Evolutionary conservation across 2,888 invertebrate species (phyloP), one percentile per base, ranked within the genome.

Genomic region (Physocephala rufipes): DNA sequence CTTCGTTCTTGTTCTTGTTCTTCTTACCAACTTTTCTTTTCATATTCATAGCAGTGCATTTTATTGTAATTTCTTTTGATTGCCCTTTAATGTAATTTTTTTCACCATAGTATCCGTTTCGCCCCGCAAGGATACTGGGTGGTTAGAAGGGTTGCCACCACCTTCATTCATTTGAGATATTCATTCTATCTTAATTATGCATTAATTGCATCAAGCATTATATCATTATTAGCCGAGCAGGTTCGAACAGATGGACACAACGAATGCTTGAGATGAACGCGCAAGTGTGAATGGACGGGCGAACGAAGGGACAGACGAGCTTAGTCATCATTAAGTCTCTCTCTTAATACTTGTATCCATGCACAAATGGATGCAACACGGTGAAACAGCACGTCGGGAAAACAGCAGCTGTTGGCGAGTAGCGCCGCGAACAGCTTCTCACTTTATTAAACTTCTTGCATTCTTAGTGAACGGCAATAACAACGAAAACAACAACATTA

Each of bases 141-240:
- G n/a, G n/a, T n/a, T n/a, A n/a, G n/a, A n/a, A n/a, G n/a, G n/a
- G n/a, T n/a, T n/a, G n/a, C n/a, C n/a, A n/a, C n/a, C n/a, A n/a
- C n/a, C n/a, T n/a, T n/a, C n/a, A n/a, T n/a, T n/a, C n/a, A n/a
- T n/a, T n/a, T n/a, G n/a, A n/a, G n/a, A n/a, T n/a, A n/a, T n/a
- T n/a, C 68, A 58, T 65, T 65, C 76, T 74, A 79, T 80, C 81
- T 81, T 81, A 81, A 81, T 81, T 81, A 79, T 79, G 81, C 80
- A 81, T 81, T 81, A 81, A 81, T 81, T 81, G 78, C 80, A 80
- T 78, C 79, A 80, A 81, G 79, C 81, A 80, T 80, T 81, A 81
- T 80, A 80, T 76, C 58, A 24, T 49, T 19, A 26, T 26, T 7
- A 58, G 30, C 1, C 58, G 74, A 64, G 28, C 61, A 74, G 78